phyloP scores from a whole-genome alignment of 1,140 invertebrate species.

The Eurytemora carolleeae region DNA sequence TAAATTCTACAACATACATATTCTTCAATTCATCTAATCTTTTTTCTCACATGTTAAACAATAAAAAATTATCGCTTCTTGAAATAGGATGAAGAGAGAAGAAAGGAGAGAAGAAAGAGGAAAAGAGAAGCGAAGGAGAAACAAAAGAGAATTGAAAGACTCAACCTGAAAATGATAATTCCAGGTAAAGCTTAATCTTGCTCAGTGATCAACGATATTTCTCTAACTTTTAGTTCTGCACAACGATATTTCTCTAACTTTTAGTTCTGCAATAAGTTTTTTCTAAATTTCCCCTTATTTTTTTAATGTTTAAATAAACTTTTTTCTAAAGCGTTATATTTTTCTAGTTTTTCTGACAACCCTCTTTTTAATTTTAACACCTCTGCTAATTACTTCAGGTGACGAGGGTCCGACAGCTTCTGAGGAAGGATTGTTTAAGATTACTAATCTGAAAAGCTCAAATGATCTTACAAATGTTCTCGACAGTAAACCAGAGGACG shows the following conservation, averaged over 20 bases:
- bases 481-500: background rate
- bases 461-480: background rate
- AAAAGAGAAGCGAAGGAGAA: slow-evolving; percentile 14
- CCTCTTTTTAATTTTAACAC: too few species aligned
- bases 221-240: background rate
- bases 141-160: slow-evolving; percentile 9
- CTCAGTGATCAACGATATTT: slow-evolving; percentile 4
- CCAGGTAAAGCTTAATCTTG: slow-evolving; percentile 8
- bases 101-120: slow-evolving; percentile 4
- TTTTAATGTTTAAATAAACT: background rate
- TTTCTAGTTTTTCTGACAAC: too few species aligned
- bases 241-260: too few species aligned
- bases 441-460: background rate
- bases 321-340: background rate
- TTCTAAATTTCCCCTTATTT: background rate
- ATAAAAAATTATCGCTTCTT: too few species aligned
- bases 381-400: too few species aligned
- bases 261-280: background rate
- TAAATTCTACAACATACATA: too few species aligned
- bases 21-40: too few species aligned
- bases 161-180: slow-evolving; percentile 14
- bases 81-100: slow-evolving; percentile 16
- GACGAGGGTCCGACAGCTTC: slow-evolving; percentile 4
- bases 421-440: slow-evolving; percentile 11
- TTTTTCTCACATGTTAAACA: too few species aligned